A percentile compares a stretch with the other conserved stretches of the same genome.
phyloP scores from a whole-genome alignment of 1,140 invertebrate genomes.

The Caenorhabditis brenneri region DNA sequence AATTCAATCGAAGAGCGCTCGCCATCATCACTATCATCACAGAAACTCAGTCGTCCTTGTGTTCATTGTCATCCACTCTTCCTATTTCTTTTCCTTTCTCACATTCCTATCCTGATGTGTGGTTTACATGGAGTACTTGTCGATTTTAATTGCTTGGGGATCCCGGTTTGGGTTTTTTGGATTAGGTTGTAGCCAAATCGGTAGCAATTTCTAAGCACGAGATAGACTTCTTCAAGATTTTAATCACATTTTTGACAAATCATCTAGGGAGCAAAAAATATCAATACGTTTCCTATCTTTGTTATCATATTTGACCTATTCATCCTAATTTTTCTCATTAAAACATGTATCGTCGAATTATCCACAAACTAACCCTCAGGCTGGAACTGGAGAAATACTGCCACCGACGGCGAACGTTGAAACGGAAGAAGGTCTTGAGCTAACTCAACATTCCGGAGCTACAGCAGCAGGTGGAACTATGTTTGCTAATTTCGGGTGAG shows the following conservation, averaged over 20 bases:
- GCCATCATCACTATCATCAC: neutral
- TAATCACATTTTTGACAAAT: too few relatives aligned
- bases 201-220: too few relatives aligned
- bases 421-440: conserved; percentile 33
- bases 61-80: neutral
- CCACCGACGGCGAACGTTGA: neutral
- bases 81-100: neutral
- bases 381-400: conserved; percentile 3
- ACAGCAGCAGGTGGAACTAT: neutral
- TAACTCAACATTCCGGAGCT: conserved; percentile 44
- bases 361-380: neutral
- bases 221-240: too few relatives aligned
- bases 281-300: conserved; percentile 33
- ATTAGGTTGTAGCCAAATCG: too few relatives aligned
- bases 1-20: neutral
- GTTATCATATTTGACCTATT: neutral
- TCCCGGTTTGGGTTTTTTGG: too few relatives aligned
- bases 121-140: too few relatives aligned
- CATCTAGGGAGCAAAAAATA: too few relatives aligned
- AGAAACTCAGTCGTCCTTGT: too few relatives aligned
- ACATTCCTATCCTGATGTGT: too few relatives aligned
- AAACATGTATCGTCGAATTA: too few relatives aligned
- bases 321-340: neutral
- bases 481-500: conserved; percentile 55
- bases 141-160: too few relatives aligned